phyloP scores from a whole-genome alignment of 2,113 vertebrate genomes.

The Nothobranchius kuhntae region DNA sequence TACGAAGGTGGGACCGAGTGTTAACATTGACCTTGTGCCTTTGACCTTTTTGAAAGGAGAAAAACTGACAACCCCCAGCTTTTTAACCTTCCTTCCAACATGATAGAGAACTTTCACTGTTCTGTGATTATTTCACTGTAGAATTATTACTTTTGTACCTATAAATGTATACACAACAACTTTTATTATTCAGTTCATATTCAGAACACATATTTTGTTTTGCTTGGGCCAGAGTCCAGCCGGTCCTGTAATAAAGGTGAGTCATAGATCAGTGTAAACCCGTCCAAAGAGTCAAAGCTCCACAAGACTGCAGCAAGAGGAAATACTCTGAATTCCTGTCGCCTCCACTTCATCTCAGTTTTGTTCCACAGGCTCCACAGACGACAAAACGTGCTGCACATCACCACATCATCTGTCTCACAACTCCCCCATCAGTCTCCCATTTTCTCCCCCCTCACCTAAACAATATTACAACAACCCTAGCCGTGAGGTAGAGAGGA shows the following conservation, averaged over 20 bases:
- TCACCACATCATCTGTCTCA: slow-evolving; percentile 33
- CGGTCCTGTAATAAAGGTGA: not conserved
- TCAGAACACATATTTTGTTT: slow-evolving; percentile 1
- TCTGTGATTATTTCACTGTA: too few species aligned
- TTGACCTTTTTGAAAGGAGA: too few species aligned
- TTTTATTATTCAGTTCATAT: not conserved
- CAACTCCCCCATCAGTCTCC: slow-evolving; percentile 28
- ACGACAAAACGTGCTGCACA: slow-evolving; percentile 12
- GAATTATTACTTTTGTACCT: too few species aligned
- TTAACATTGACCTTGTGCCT: too few species aligned
- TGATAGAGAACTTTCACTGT: too few species aligned
- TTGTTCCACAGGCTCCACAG: slow-evolving; percentile 17
- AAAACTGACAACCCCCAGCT: too few species aligned
- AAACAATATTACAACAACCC: slow-evolving; percentile 37
- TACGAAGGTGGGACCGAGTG: too few species aligned
- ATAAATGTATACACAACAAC: too few species aligned
- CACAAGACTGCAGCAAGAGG: not conserved
- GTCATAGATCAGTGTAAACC: slow-evolving; percentile 4
- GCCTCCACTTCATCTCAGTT: slow-evolving; percentile 20
- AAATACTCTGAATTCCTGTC: slow-evolving; percentile 8
- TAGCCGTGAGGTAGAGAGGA: slow-evolving; percentile 1
- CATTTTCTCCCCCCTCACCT: too few species aligned
- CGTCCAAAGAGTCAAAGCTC: not conserved
- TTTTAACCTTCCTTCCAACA: too few species aligned
- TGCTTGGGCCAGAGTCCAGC: not conserved